These are phyloP conservation scores for Lutjanus erythropterus DNA, from an alignment of 2,113 vertebrate genomes.

Conservation along the genomic window DNA sequence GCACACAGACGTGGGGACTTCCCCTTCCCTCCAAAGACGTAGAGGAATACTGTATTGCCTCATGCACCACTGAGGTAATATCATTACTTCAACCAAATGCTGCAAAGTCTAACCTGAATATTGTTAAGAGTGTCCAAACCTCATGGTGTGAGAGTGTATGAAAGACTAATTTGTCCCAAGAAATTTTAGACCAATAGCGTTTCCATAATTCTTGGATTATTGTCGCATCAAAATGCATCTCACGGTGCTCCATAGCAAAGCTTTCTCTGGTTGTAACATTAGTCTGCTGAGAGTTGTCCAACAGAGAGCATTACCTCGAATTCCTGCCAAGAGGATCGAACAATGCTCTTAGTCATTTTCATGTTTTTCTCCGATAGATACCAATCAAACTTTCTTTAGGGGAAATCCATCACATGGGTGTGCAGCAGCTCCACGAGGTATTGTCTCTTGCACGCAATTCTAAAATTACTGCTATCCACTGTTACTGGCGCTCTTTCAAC, in stretches of 20 bases:
- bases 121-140: slow-evolving; percentile 57
- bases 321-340: slow-evolving; percentile 55
- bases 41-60: slow-evolving; percentile 81
- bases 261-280: slow-evolving; percentile 43
- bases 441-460: slow-evolving; percentile 73
- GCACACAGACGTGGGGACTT: slow-evolving; percentile 81
- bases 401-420: slow-evolving; percentile 66
- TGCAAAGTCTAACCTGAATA: slow-evolving; percentile 67
- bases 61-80: slow-evolving; percentile 82
- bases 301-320: slow-evolving; percentile 28
- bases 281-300: slow-evolving; percentile 39
- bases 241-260: slow-evolving; percentile 8
- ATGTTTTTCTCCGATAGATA: slow-evolving; percentile 52
- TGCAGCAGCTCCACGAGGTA: slow-evolving; percentile 50
- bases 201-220: slow-evolving; percentile 36
- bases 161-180: slow-evolving; percentile 44
- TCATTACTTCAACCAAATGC: slow-evolving; percentile 79
- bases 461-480: slow-evolving; percentile 63
- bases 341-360: slow-evolving; percentile 63
- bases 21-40: slow-evolving; percentile 81
- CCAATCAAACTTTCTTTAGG: slow-evolving; percentile 64
- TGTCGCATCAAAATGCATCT: slow-evolving; percentile 44
- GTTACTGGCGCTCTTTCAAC: slow-evolving; percentile 49
- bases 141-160: slow-evolving; percentile 45
- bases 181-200: slow-evolving; percentile 30